A percentile compares a stretch with the other conserved stretches of the same genome.
Conservation (phyloP, 2,888 invertebrate genomes). For the Amblyjoppa proteus region DNA sequence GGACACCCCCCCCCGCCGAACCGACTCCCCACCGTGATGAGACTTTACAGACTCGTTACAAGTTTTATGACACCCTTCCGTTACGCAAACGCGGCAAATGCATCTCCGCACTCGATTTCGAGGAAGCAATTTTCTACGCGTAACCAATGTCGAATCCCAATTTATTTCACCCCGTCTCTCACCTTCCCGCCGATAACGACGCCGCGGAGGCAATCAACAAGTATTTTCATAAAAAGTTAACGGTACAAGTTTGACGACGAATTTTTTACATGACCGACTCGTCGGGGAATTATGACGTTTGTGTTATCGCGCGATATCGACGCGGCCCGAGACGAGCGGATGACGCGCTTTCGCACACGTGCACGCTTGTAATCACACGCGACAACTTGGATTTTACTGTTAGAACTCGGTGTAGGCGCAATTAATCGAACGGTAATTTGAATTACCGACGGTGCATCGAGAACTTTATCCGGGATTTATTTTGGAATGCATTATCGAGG, state of each 20-base stretch:
- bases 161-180: neutral
- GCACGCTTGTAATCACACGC: neutral
- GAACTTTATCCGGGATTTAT: conserved; percentile 13
- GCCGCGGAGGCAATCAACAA: neutral
- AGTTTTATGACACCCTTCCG: neutral
- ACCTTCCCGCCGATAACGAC: conserved; percentile 28
- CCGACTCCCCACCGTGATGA: neutral
- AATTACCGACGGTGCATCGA: conserved; percentile 20
- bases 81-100: neutral
- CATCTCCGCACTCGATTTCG: neutral
- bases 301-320: neutral
- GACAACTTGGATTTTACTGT: conserved; percentile 33
- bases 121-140: neutral
- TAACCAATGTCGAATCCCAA: neutral
- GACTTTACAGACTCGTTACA: neutral
- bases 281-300: neutral
- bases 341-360: neutral
- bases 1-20: neutral
- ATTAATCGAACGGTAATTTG: conserved; percentile 55
- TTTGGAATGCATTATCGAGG: conserved; percentile 42
- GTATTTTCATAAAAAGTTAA: neutral
- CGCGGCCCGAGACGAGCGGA: neutral
- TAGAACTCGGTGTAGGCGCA: conserved; percentile 2
- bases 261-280: neutral
- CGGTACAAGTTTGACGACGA: neutral